These are phyloP conservation scores for Sorex araneus DNA, from an alignment of 2,113 vertebrate species.

Conservation along the genomic window DNA sequence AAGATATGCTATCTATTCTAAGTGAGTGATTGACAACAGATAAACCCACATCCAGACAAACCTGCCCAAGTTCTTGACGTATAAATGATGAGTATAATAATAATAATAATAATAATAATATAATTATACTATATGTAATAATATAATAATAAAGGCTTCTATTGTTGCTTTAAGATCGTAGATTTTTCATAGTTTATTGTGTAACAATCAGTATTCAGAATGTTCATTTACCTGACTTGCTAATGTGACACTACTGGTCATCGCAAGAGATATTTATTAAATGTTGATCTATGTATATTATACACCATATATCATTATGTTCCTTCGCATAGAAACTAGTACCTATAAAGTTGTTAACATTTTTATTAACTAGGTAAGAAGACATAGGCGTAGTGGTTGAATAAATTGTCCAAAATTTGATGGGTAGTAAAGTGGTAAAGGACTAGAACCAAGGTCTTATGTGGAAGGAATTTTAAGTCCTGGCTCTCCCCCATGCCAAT, in stretches of 20 bases:
- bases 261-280: background rate
- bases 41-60: background rate
- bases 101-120: too few species aligned
- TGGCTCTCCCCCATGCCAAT: background rate
- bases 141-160: background rate
- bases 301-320: background rate
- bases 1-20: background rate
- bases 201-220: background rate
- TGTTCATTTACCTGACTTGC: background rate
- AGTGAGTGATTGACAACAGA: background rate
- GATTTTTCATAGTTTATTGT: background rate
- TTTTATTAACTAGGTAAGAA: conserved; percentile 1
- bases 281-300: background rate
- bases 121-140: too few species aligned
- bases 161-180: background rate
- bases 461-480: background rate
- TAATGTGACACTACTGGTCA: background rate
- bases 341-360: background rate
- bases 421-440: background rate
- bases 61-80: background rate
- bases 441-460: background rate
- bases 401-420: conserved; percentile 1
- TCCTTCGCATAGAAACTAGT: background rate
- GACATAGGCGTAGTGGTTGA: background rate
- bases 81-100: background rate